A percentile compares a stretch with the other conserved stretches of the same genome.
phyloP scores from a whole-genome alignment of 1,140 invertebrate species.

The Bombus pyrosoma region DNA sequence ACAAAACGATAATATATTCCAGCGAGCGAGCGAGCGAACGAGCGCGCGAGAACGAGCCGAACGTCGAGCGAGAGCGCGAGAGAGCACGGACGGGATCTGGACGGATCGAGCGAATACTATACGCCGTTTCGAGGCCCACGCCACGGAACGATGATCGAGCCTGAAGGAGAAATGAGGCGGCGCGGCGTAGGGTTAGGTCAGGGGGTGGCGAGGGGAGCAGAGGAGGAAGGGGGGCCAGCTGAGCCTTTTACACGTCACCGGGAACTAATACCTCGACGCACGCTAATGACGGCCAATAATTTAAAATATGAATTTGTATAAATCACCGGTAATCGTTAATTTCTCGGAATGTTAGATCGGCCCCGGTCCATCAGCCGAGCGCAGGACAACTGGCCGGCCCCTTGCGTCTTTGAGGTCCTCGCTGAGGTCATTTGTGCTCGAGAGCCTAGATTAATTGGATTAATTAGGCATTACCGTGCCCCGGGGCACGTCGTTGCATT shows the following conservation, averaged over 20 bases:
- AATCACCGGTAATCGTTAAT: slow-evolving; percentile 82
- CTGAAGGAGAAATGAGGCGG: slow-evolving; percentile 62
- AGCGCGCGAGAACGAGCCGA: slow-evolving; percentile 37
- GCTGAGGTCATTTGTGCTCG: slow-evolving; percentile 81
- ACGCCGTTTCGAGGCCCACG: slow-evolving; percentile 65
- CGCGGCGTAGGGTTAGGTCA: slow-evolving; percentile 28
- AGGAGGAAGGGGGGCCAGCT: not conserved
- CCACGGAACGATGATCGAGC: slow-evolving; percentile 66
- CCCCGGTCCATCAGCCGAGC: slow-evolving; percentile 77
- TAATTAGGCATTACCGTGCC: slow-evolving; percentile 82
- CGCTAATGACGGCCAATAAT: slow-evolving; percentile 82
- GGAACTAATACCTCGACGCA: slow-evolving; percentile 77
- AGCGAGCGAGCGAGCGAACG: slow-evolving; percentile 51
- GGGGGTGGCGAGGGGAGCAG: not conserved
- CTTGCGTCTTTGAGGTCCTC: slow-evolving; percentile 68
- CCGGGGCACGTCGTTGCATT: slow-evolving; percentile 78
- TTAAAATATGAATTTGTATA: slow-evolving; percentile 82
- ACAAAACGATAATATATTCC: slow-evolving; percentile 83
- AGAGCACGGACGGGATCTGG: slow-evolving; percentile 58
- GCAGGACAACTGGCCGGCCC: slow-evolving; percentile 59
- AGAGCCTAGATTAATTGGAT: slow-evolving; percentile 81
- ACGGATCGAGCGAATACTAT: slow-evolving; percentile 70
- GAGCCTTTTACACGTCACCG: slow-evolving; percentile 75
- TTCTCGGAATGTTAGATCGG: slow-evolving; percentile 82
- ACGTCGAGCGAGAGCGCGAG: slow-evolving; percentile 50